These are phyloP conservation scores for Holocentrus rufus DNA, from an alignment of 2,797 vertebrate species.

Conservation along the genomic window DNA sequence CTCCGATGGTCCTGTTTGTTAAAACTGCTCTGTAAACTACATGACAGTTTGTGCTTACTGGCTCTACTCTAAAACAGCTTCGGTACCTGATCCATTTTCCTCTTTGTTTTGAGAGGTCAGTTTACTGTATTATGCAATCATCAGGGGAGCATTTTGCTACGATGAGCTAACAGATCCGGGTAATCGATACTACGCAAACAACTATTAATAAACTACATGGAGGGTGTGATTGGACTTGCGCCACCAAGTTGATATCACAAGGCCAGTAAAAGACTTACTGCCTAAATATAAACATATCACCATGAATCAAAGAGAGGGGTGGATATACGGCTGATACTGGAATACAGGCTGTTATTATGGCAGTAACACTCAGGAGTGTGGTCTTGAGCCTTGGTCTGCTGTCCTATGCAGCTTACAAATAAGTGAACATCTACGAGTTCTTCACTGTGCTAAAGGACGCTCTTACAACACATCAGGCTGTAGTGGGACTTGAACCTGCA, in stretches of 20 bases:
- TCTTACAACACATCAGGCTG: too few species aligned
- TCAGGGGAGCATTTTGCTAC: background rate
- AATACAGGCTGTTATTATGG: too few species aligned
- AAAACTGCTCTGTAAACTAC: too few species aligned
- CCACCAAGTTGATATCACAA: slow-evolving; percentile 7
- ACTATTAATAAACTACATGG: slow-evolving; percentile 54
- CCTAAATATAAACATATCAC: slow-evolving; percentile 33
- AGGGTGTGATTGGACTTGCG: slow-evolving; percentile 18
- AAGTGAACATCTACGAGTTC: too few species aligned
- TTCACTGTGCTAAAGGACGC: too few species aligned
- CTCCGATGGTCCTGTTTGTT: too few species aligned
- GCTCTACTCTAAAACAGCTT: background rate
- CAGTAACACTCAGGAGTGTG: too few species aligned
- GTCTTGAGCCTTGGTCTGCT: too few species aligned
- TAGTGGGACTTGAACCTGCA: too few species aligned
- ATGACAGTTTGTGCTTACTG: too few species aligned
- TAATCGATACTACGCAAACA: slow-evolving; percentile 48
- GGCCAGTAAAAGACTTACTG: slow-evolving; percentile 3
- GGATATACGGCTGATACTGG: too few species aligned
- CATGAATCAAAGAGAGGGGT: slow-evolving; percentile 16
- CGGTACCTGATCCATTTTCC: background rate
- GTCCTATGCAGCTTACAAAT: background rate
- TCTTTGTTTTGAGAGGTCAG: background rate
- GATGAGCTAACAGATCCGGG: slow-evolving; percentile 19
- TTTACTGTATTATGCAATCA: background rate